Conservation (phyloP, 2,797 vertebrate species). For the Poeciliopsis infans region DNA sequence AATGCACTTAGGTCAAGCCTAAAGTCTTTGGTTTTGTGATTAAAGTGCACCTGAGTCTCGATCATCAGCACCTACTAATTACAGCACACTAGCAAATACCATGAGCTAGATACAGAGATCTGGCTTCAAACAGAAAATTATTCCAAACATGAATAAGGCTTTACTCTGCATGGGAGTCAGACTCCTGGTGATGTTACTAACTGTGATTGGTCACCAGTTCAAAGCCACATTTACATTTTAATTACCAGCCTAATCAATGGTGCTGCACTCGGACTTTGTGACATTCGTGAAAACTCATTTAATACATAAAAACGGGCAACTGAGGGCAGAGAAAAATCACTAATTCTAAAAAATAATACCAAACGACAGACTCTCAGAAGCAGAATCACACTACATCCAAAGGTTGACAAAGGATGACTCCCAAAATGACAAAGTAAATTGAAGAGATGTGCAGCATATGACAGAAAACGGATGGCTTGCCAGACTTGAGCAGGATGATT, state of each 20-base stretch:
- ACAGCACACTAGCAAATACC: conserved; percentile 60
- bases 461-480: conserved; percentile 75
- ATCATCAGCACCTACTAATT: neutral
- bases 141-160: conserved; percentile 75
- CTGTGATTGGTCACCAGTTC: conserved; percentile 76
- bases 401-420: conserved; percentile 50
- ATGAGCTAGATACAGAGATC: conserved; percentile 59
- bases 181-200: conserved; percentile 73
- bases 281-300: conserved; percentile 74
- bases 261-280: conserved; percentile 76
- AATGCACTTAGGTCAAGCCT: neutral
- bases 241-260: conserved; percentile 82
- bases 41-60: neutral
- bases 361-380: conserved; percentile 37
- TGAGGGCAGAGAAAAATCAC: conserved; percentile 55
- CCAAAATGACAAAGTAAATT: conserved; percentile 75
- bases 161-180: conserved; percentile 61
- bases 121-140: conserved; percentile 74
- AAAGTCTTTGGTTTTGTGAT: neutral
- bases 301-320: conserved; percentile 69
- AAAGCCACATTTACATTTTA: conserved; percentile 83
- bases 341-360: conserved; percentile 52
- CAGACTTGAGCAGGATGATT: conserved; percentile 72
- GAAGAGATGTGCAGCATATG: conserved; percentile 68
- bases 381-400: conserved; percentile 13